Conservation (phyloP, 2,113 vertebrate genomes). For the Platysternon megacephalum region DNA sequence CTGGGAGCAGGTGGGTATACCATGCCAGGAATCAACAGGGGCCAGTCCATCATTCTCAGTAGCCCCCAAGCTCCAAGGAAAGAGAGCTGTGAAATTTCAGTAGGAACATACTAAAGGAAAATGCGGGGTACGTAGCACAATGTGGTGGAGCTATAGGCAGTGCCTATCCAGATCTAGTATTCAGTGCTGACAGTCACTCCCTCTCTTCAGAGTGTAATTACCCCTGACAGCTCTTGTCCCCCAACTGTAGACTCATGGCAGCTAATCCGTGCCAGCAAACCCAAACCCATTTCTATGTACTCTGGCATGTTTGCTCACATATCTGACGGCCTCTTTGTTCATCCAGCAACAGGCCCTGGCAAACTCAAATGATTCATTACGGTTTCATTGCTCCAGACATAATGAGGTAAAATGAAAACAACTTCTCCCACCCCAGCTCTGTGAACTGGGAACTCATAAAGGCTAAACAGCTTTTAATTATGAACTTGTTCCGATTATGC, state of each 20-base stretch:
- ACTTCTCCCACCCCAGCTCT: background rate
- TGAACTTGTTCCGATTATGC: background rate
- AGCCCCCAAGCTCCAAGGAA: background rate
- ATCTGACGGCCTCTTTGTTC: background rate
- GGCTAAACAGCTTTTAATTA: constrained; percentile 9
- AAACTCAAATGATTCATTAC: background rate
- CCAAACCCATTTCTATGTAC: background rate
- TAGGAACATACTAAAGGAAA: background rate
- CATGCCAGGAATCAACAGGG: background rate
- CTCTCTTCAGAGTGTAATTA: background rate
- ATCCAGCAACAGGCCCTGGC: background rate
- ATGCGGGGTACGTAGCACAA: background rate
- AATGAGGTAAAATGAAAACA: constrained; percentile 44
- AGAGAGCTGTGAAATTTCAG: background rate
- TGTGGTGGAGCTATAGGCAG: background rate
- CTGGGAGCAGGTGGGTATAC: background rate
- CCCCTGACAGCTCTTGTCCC: background rate
- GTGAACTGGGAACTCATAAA: constrained; percentile 33
- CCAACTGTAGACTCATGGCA: accelerated
- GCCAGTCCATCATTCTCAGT: accelerated
- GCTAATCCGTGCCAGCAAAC: background rate
- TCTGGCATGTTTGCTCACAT: background rate
- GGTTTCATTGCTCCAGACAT: background rate
- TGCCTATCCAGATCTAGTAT: background rate
- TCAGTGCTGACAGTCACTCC: background rate